A percentile compares a stretch with the other conserved stretches of the same genome.
Conservation (phyloP, 2,888 invertebrate species). For the Pristionchus japonicus region DNA sequence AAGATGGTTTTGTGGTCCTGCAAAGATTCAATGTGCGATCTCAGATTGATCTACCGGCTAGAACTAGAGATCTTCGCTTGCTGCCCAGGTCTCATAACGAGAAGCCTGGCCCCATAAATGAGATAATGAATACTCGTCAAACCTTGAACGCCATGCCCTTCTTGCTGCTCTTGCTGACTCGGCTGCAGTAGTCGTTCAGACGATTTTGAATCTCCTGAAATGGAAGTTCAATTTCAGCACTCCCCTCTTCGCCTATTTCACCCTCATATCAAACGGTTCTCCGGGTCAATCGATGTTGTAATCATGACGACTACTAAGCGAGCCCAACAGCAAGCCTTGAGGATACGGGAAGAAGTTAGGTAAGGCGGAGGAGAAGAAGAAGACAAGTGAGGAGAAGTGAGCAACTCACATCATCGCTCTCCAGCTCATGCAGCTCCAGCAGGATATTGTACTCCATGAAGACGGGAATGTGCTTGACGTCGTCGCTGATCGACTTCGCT, state of each 20-base stretch:
- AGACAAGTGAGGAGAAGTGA: too few relatives aligned
- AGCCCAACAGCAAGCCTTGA: too few relatives aligned
- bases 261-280: too few relatives aligned
- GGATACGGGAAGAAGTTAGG: too few relatives aligned
- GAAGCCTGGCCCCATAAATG: too few relatives aligned
- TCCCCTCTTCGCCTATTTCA: neutral
- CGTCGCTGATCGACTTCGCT: neutral
- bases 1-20: neutral
- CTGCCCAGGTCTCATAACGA: too few relatives aligned
- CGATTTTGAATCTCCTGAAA: neutral
- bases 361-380: too few relatives aligned
- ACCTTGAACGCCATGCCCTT: neutral
- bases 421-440: neutral
- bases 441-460: neutral
- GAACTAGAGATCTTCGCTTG: neutral
- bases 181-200: neutral
- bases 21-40: neutral
- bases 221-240: neutral
- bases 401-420: neutral
- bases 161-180: neutral
- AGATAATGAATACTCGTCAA: neutral
- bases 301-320: too few relatives aligned
- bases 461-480: neutral
- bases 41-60: too few relatives aligned
- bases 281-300: too few relatives aligned